Evolutionary conservation across 2,113 vertebrate species (phyloP).

Genomic region (Bettongia penicillata): DNA sequence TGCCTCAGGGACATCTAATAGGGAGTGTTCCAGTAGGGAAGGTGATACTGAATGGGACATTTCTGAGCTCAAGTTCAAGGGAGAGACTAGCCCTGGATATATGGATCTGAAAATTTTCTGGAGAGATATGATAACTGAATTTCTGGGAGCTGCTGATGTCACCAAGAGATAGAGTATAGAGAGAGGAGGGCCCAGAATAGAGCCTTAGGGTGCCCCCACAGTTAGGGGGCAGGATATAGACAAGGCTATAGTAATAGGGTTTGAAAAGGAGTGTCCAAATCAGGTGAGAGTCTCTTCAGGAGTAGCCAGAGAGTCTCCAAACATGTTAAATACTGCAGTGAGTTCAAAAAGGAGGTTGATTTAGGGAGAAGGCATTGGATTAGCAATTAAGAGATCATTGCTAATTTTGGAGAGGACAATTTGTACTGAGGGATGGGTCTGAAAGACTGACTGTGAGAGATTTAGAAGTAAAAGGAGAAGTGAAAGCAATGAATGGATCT

Average conservation of each 20-base stretch:
- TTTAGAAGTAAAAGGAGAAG: background rate
- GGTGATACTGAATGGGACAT: background rate
- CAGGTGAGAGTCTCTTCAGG: background rate
- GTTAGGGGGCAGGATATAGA: background rate
- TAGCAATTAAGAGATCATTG: background rate
- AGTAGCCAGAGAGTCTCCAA: background rate
- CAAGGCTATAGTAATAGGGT: background rate
- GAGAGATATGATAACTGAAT: background rate
- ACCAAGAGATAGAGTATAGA: background rate
- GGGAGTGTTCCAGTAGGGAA: background rate
- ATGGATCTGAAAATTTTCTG: background rate
- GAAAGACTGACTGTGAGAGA: background rate
- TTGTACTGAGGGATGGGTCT: background rate
- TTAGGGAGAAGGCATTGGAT: background rate
- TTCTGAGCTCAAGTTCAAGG: background rate
- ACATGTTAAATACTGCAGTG: background rate
- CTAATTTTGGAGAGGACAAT: background rate
- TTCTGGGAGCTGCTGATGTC: background rate
- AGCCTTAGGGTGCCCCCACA: background rate
- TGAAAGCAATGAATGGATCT: background rate
- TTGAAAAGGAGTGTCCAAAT: background rate
- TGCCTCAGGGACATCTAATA: background rate
- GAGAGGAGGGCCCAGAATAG: background rate
- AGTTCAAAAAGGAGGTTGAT: background rate
- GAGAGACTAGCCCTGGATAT: background rate